A percentile compares a stretch with the other conserved stretches of the same genome.
Evolutionary conservation across 2,113 vertebrate genomes (phyloP).

Genomic region (Muntiacus muntjak): DNA sequence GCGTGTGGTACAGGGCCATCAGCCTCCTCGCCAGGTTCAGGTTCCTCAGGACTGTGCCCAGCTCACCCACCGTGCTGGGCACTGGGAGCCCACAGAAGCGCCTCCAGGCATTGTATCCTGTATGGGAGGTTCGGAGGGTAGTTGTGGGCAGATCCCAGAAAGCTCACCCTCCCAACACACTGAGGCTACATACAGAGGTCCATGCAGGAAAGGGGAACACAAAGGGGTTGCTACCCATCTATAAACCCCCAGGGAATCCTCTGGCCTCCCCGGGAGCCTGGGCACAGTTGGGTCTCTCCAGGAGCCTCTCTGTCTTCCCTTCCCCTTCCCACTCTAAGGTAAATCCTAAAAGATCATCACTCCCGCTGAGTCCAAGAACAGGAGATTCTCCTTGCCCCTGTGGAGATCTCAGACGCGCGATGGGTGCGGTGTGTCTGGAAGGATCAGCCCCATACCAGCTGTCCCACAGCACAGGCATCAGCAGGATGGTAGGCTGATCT

Average conservation of each 20-base stretch:
- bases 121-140: accelerated
- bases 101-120: constrained; percentile 88
- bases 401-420: neutral
- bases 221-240: neutral
- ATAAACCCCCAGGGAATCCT: neutral
- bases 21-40: constrained; percentile 81
- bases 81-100: constrained; percentile 84
- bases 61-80: constrained; percentile 79
- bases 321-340: neutral
- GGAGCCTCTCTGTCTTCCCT: neutral
- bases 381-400: neutral
- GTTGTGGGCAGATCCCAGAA: neutral
- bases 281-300: neutral
- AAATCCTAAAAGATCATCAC: neutral
- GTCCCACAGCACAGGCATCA: neutral
- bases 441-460: neutral
- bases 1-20: constrained; percentile 82
- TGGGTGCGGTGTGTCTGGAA: neutral
- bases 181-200: too few species aligned
- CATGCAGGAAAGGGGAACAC: too few species aligned
- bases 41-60: constrained; percentile 82
- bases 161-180: neutral
- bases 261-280: neutral
- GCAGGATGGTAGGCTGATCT: neutral
- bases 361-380: neutral